These are phyloP conservation scores for Pterocles burchelli DNA, from an alignment of 2,113 vertebrate genomes.

Conservation along the genomic window DNA sequence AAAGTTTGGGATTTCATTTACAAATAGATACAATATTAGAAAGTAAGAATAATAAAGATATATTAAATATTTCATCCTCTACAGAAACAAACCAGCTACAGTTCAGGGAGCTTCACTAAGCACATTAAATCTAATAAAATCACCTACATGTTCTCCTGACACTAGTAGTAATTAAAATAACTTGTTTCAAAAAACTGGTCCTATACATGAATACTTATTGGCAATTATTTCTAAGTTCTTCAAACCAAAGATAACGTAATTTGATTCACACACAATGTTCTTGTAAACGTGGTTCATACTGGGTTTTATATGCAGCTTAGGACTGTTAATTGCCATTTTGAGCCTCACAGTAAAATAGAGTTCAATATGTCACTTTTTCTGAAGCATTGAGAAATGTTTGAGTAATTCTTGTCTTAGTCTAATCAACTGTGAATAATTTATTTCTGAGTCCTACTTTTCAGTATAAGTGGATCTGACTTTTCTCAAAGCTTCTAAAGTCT, in stretches of 20 bases:
- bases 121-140: constrained; percentile 80
- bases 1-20: constrained; percentile 35
- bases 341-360: constrained; percentile 78
- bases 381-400: constrained; percentile 75
- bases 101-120: constrained; percentile 75
- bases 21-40: constrained; percentile 31
- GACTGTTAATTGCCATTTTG: constrained; percentile 81
- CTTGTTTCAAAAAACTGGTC: constrained; percentile 79
- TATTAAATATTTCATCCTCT: constrained; percentile 66
- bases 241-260: constrained; percentile 83
- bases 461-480: constrained; percentile 74
- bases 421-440: constrained; percentile 84
- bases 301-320: constrained; percentile 79
- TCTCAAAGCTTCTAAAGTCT: constrained; percentile 67
- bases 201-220: constrained; percentile 85
- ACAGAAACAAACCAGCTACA: constrained; percentile 69
- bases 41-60: constrained; percentile 52
- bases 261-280: constrained; percentile 83
- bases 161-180: constrained; percentile 83
- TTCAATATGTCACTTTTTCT: constrained; percentile 79
- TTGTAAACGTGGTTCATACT: constrained; percentile 77
- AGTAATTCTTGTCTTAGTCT: constrained; percentile 80
- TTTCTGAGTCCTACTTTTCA: constrained; percentile 77
- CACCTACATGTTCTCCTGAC: constrained; percentile 75
- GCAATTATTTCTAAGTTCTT: constrained; percentile 85